Evolutionary conservation across 2,888 invertebrate species (phyloP).

Genomic region (Apotomis betuletana): DNA sequence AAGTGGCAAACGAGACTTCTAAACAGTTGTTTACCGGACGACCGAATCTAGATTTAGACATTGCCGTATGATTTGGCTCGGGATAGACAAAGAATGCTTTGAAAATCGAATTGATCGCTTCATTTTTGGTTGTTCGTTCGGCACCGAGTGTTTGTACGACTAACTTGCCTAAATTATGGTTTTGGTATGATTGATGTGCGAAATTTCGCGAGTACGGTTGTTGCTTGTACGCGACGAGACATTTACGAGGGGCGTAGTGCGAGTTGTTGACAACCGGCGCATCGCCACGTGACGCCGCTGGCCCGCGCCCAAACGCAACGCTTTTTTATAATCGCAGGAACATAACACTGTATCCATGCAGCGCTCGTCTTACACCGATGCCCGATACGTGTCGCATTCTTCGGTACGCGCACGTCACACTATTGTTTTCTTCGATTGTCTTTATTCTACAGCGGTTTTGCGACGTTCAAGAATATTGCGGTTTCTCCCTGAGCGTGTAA

Average conservation of each 20-base stretch:
- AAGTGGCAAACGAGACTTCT: not conserved
- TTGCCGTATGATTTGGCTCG: slow-evolving; percentile 23
- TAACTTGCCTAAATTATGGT: slow-evolving; percentile 14
- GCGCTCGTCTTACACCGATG: slow-evolving; percentile 51
- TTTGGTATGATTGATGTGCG: slow-evolving; percentile 18
- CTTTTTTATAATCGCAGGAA: slow-evolving; percentile 41
- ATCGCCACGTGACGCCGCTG: slow-evolving; percentile 43
- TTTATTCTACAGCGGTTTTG: not conserved
- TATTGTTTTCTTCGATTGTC: slow-evolving; percentile 7
- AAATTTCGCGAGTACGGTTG: slow-evolving; percentile 22
- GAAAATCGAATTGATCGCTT: not conserved
- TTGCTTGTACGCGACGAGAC: slow-evolving; percentile 20
- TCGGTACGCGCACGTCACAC: slow-evolving; percentile 21
- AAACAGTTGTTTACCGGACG: slow-evolving; percentile 13
- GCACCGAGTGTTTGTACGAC: not conserved
- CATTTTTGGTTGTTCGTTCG: not conserved
- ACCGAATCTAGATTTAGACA: slow-evolving; percentile 13
- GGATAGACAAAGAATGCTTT: slow-evolving; percentile 1
- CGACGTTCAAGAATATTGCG: not conserved
- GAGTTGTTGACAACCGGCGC: slow-evolving; percentile 39
- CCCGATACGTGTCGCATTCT: slow-evolving; percentile 41
- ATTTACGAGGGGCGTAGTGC: slow-evolving; percentile 30
- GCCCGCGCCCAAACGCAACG: slow-evolving; percentile 46
- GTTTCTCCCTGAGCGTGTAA: not conserved
- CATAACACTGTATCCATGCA: slow-evolving; percentile 58